phyloP scores from a whole-genome alignment of 2,797 vertebrate genomes.

The Fistularia commersonii region DNA sequence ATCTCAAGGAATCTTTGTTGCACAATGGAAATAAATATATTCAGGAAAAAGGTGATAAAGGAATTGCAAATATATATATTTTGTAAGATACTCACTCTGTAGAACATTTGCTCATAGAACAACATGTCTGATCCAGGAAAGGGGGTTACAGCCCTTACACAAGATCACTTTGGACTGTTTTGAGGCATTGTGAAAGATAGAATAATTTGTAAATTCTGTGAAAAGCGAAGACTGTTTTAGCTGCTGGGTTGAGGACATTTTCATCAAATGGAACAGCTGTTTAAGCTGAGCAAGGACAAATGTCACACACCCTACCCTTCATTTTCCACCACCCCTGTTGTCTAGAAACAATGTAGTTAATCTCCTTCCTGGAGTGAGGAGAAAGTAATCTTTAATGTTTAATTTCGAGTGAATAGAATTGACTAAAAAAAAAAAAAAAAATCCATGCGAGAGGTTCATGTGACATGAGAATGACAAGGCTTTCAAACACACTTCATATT shows the following conservation, averaged over 20 bases:
- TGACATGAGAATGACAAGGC: conserved; percentile 27
- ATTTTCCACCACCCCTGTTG: conserved; percentile 15
- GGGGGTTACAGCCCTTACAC: conserved; percentile 8
- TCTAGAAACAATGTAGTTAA: conserved; percentile 13
- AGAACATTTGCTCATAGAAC: conserved; percentile 4
- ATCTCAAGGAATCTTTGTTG: no score
- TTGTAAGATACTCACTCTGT: conserved; percentile 1
- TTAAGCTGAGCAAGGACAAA: neutral
- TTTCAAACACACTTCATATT: conserved; percentile 38
- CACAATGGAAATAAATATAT: no score
- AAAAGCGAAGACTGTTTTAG: neutral
- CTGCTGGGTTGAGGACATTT: conserved; percentile 2
- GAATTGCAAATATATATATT: conserved; percentile 9
- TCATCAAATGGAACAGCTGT: conserved; percentile 9
- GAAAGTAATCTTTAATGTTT: conserved; percentile 7
- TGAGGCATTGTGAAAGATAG: neutral
- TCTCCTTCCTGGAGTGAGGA: neutral
- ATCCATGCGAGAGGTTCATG: conserved; percentile 40
- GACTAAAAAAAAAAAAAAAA: conserved; percentile 27
- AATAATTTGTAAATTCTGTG: conserved; percentile 1
- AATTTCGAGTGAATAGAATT: conserved; percentile 8
- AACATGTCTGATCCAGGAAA: conserved; percentile 3
- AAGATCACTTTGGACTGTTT: conserved; percentile 7
- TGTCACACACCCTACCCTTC: neutral
- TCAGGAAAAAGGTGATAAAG: neutral